Evolutionary conservation across 2,113 vertebrate species (phyloP), one percentile per base, ranked within the genome.

Genomic region (Epinephelus fuscoguttatus): DNA sequence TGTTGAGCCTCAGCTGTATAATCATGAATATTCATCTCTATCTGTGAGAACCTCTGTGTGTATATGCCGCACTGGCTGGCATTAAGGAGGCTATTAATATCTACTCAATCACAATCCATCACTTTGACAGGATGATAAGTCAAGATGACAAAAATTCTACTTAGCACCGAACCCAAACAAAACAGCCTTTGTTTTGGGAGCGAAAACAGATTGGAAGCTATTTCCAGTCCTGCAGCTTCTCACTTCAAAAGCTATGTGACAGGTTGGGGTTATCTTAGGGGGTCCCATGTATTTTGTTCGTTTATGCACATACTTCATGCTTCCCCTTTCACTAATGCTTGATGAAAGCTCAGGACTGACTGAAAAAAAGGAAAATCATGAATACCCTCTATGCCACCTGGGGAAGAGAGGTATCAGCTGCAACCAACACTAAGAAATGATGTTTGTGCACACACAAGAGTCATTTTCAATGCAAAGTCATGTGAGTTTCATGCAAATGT

Each of bases 21-120:
- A 84, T 86, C 85, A 92, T 93, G 92, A 94, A 94, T 91, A 93
- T 94, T 94, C 91, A 94, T 88, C 84, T 30, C 33, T 57, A 60
- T 75, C 70, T 82, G 63, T 78, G 73, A 88, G 75, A 73, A 83
- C 76, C 83, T 83, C 60, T 87, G 61, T 90, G 59, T 89, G 73
- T 86, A 70, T 67, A 33, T 81, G 71, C 25, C 12, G 50, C 66
- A 68, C 85, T 80, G 84, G 80, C 80, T 78, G 81, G 70, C 92
- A 88, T 88, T 82, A 90, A 88, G 81, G 86, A 89, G 89, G 84
- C 88, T 84, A 86, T 89, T 88, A 87, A 73, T 78, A 83, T 86
- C 85, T 72, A 63, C 77, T 90, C 86, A 63, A 88, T 90, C 89
- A 84, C 84, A 89, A 86, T 87, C 82, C 49, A 17, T 82, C 81